Base-by-base conservation (phyloP, 2,797 vertebrate species). In the Argya squamiceps region DNA sequence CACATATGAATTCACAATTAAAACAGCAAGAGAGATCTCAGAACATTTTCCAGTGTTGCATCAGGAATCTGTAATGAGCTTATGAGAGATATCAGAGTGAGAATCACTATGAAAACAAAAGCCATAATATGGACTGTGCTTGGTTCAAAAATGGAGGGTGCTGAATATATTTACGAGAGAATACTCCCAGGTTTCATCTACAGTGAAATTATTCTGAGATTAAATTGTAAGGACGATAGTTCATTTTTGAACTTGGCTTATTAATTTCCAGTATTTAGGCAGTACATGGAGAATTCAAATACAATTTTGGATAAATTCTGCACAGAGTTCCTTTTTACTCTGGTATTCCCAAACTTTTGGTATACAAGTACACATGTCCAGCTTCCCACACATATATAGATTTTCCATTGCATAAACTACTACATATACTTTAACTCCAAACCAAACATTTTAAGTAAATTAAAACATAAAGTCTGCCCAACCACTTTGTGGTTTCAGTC, bases 231-330 rank as follows among this genome's bases (percentile, higher is more conserved):
- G 76, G 43, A 34, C 23, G 82, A 90, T 46, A 34, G 41, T n/a
- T 55, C 3, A 86, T 85, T 74, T 91, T 89, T 91, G 27, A 84
- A 86, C 47, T 87, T 13, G 16, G 86, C 44, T 95, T 94, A 97
- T 74, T 84, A 79, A 92, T 87, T 89, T 68, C 67, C 58, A 93
- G 46, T 83, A 89, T 71, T 7, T 39, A 89, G 46, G 60, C 39
- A 85, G 73, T 63, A 77, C 12, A 77, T 37, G 26, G 91, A 86
- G 78, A 78, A 89, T 32, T 50, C 41, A 29, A 68, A 79, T 46
- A 41, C 63, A 64, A 50, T 89, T 95, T 86, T 74, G 78, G 64
- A 62, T 86, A 84, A 84, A 65, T 50, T 78, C 71, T 81, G 41
- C 26, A 37, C 10, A 36, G 34, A 82, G 22, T 47, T 84, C 41